Evolutionary conservation across 2,113 vertebrate species (phyloP).

Genomic region (Poeciliopsis occidentalis): DNA sequence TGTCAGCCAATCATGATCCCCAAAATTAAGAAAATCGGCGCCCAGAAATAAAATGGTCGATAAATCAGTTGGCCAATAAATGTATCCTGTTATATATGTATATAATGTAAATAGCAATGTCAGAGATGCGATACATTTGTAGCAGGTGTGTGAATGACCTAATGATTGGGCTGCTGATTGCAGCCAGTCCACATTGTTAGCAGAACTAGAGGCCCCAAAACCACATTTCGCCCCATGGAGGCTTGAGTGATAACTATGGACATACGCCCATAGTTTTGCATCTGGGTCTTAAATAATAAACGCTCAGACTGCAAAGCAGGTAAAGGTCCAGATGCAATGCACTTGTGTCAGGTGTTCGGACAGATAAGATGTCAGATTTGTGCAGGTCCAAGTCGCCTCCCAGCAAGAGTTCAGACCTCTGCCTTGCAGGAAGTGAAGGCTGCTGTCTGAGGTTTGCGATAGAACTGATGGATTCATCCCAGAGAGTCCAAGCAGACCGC

Average conservation of each 20-base stretch:
- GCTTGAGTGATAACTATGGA: conserved; percentile 9
- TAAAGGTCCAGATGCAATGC: conserved; percentile 29
- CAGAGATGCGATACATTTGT: too few relatives aligned
- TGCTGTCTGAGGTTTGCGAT: conserved; percentile 33
- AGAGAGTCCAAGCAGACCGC: conserved; percentile 8
- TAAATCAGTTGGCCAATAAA: too few relatives aligned
- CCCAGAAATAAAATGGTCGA: too few relatives aligned
- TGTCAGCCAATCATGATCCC: too few relatives aligned
- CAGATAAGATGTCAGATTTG: conserved; percentile 46
- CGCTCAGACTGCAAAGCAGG: conserved; percentile 33
- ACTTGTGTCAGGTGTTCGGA: conserved; percentile 13
- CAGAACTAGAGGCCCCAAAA: too few relatives aligned
- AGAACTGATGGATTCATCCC: conserved; percentile 50
- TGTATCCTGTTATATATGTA: too few relatives aligned
- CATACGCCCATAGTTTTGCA: conserved; percentile 19
- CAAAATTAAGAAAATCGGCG: too few relatives aligned
- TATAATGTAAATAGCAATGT: too few relatives aligned
- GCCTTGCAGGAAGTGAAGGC: conserved; percentile 9
- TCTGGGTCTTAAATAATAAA: conserved; percentile 55
- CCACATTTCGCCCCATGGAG: too few relatives aligned
- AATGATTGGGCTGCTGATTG: too few relatives aligned
- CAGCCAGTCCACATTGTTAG: too few relatives aligned
- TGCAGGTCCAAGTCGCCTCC: conserved; percentile 47
- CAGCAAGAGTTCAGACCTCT: conserved; percentile 35
- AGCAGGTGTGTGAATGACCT: too few relatives aligned